Base-by-base conservation (phyloP, 1,140 invertebrate genomes). In the Lutraria rhynchaena region DNA sequence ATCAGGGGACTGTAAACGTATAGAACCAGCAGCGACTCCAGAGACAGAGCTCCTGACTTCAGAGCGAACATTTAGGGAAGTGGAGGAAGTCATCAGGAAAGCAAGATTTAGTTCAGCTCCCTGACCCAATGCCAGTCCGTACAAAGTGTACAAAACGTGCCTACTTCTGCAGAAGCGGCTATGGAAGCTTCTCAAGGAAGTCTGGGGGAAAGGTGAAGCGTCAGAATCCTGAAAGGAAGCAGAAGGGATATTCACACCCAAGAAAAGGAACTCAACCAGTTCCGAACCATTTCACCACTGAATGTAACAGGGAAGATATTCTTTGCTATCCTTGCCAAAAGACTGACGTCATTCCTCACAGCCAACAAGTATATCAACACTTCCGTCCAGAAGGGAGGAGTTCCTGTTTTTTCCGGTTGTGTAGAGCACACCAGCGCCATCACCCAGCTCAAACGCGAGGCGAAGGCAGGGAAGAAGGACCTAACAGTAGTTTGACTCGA, bases 401-500 rank as follows among this genome's bases (percentile, higher is more conserved):
- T 57, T 27, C 65, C 11, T 15, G 70, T n/a, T n/a, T n/a, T n/a
- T n/a, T n/a, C n/a, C 17, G 55, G 55, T 58, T 58, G 73, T n/a
- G 24, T 74, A 24, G 57, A 74, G 41, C 57, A 71, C 53, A 60
- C 57, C 17, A 65, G 67, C 19, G 67, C 67, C 1, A 17, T 63
- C 15, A 49, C 24, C 9, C 57, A 81, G 51, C 17, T 61, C 13
- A 37, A 60, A 0, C 5, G 60, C 24, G 80, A 82, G 70, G 80
- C 80, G 13, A 73, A 82, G 29, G 46, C 33, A 29, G 35, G 33
- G 3, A 75, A 35, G 61, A 73, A 65, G 29, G 49, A 71, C 22
- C 65, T 83, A 7, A 81, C 81, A 46, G 80, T 86, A 4, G 61
- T 86, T 9, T 86, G 83, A 83, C 58, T 84, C 1, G 83, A 84